Percentiles rank a stretch among this genome's conserved stretches.
Conservation (phyloP, 2,113 vertebrate species). For the Myiopsitta monachus region DNA sequence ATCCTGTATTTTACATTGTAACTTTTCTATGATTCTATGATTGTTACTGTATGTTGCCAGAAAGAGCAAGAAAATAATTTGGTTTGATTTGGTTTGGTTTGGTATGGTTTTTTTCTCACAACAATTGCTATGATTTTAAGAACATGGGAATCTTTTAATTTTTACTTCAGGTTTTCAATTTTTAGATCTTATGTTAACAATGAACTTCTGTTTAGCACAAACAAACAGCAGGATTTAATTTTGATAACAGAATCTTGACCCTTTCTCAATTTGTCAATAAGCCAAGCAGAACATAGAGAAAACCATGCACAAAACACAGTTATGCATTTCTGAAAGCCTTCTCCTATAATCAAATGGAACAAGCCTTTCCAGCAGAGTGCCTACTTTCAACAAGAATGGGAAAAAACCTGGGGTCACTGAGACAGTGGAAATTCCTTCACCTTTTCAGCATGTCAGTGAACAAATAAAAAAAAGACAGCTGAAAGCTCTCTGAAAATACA, state of each 20-base stretch:
- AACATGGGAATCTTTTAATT: not conserved
- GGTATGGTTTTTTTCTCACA: not conserved
- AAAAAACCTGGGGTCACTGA: not conserved
- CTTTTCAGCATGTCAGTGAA: not conserved
- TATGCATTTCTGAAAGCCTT: not conserved
- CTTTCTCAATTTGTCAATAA: not conserved
- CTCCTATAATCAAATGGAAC: not conserved
- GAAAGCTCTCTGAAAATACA: not conserved
- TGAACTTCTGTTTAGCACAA: not conserved
- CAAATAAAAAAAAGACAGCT: not conserved
- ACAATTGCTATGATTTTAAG: not conserved
- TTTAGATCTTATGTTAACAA: not conserved
- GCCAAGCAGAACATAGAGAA: not conserved
- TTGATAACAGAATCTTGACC: not conserved
- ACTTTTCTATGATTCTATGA: no score
- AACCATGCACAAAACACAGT: fast-evolving
- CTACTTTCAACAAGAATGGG: not conserved
- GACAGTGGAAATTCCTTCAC: not conserved
- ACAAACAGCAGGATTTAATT: not conserved
- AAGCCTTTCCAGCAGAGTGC: not conserved
- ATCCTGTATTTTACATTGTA: not conserved
- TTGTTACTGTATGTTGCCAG: not conserved
- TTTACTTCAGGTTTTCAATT: not conserved
- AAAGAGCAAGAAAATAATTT: not conserved
- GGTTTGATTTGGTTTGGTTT: fast-evolving